Base-by-base conservation (phyloP, 2,888 invertebrate species). In the Phaedon cochleariae region DNA sequence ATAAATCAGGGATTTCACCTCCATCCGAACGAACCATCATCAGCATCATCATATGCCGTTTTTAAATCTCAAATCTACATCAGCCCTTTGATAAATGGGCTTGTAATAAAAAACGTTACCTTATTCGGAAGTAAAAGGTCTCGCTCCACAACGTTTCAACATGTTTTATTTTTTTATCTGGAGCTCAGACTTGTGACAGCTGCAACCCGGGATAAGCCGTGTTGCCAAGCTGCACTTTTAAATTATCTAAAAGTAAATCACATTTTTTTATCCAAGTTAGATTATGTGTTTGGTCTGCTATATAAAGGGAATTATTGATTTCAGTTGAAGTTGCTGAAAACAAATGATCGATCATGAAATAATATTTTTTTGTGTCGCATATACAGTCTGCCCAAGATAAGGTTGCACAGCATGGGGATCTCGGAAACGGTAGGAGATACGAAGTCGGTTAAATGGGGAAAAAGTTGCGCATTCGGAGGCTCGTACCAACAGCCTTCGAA, bases 61-160 rank as follows among this genome's bases (percentile, higher is more conserved):
- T 5, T 2, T 15, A 57, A 41, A 57, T 41, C 45, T 31, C n/a
- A 57, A 57, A 57, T 57, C 21, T 26, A 37, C 37, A 21, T 21
- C 22, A 57, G 57, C 45, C 57, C 57, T 57, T 57, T 45, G 57
- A 57, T 57, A 45, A 57, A 45, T 45, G 10, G 57, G 18, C 17
- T 29, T 45, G 41, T 41, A 41, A 45, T 45, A 62, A 62, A 62
- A 62, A 57, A 62, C 46, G 29, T 51, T 57, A 62, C 62, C 62
- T 62, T 51, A 62, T 62, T 62, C 46, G 62, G 57, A 57, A 62
- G 46, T 57, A 51, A 41, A n/a, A 49, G 62, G 62, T 51, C 57
- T 49, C 62, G 51, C 62, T 15, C 49, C 57, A 55, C 22, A 29
- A 22, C 55, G 48, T 55, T 62, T 34, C 10, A 29, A 45, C 57